A percentile compares a stretch with the other conserved stretches of the same genome.
Conservation (phyloP, 1,140 invertebrate species). For the Radopholus similis region DNA sequence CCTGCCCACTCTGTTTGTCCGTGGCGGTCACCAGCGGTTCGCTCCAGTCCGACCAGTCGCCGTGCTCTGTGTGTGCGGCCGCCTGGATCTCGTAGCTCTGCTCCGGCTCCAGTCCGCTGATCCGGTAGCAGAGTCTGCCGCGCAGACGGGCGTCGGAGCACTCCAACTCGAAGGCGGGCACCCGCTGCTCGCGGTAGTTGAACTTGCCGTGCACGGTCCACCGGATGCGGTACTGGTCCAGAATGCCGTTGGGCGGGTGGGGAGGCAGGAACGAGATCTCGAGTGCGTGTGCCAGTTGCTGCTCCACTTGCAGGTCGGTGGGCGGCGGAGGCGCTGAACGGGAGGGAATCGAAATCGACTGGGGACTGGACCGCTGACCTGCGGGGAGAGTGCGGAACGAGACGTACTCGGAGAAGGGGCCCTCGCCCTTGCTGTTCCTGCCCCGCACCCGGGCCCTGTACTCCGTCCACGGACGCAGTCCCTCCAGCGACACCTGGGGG, state of each 20-base stretch:
- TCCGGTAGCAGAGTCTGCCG: constrained; percentile 55
- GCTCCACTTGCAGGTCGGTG: constrained; percentile 55
- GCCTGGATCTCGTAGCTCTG: constrained; percentile 58
- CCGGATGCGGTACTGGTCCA: constrained; percentile 54
- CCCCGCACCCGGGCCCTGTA: constrained; percentile 56
- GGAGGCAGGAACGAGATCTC: constrained; percentile 59
- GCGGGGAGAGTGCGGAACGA: constrained; percentile 46
- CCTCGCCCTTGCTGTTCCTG: constrained; percentile 49
- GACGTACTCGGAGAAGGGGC: constrained; percentile 57
- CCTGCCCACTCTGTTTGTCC: constrained; percentile 43
- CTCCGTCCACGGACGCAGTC: constrained; percentile 53
- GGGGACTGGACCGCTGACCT: constrained; percentile 11
- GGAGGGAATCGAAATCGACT: not conserved
- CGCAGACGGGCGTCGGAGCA: constrained; percentile 49
- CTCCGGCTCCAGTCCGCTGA: constrained; percentile 56
- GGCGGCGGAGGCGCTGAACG: constrained; percentile 47
- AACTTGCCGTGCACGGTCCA: constrained; percentile 48
- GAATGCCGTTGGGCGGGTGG: constrained; percentile 53
- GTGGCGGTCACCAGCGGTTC: constrained; percentile 47
- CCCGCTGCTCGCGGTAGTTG: constrained; percentile 56
- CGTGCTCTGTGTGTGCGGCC: constrained; percentile 57
- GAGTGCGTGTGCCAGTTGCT: constrained; percentile 48
- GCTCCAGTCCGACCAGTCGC: constrained; percentile 58
- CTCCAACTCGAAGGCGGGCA: constrained; percentile 49
- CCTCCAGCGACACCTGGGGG: constrained; percentile 51